Percentiles rank a stretch among this genome's conserved stretches.
Conservation (phyloP, 2,888 invertebrate species). For the Drosophila koepferae region DNA sequence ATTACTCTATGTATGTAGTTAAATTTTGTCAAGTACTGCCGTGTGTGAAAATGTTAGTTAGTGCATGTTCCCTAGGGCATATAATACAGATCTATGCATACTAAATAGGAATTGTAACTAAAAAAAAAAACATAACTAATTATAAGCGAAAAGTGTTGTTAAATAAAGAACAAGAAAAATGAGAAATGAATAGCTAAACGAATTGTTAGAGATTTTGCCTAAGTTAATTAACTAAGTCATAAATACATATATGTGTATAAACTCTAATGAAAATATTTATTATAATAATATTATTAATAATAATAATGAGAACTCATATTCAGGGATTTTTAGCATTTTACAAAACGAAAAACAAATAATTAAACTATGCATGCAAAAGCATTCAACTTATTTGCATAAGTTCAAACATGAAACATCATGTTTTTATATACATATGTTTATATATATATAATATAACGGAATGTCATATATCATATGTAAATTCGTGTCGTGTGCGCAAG, state of each 20-base stretch:
- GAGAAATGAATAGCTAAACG: constrained; percentile 43
- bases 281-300: constrained; percentile 42
- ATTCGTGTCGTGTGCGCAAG: constrained; percentile 58
- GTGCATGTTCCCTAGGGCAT: constrained; percentile 47
- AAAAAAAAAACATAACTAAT: constrained; percentile 26
- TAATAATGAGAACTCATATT: constrained; percentile 81
- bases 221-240: constrained; percentile 57
- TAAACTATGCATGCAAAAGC: constrained; percentile 38
- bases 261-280: constrained; percentile 20
- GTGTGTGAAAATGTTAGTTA: constrained; percentile 48
- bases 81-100: constrained; percentile 24
- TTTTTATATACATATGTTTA: constrained; percentile 48
- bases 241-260: constrained; percentile 48
- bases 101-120: constrained; percentile 54
- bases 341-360: constrained; percentile 47
- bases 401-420: constrained; percentile 46
- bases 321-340: constrained; percentile 85
- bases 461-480: constrained; percentile 20
- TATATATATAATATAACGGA: constrained; percentile 20
- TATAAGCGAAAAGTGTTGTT: constrained; percentile 59
- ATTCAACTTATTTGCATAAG: constrained; percentile 49
- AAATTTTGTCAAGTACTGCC: constrained; percentile 72
- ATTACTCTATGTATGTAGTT: constrained; percentile 58
- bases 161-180: constrained; percentile 23
- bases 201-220: constrained; percentile 41